Evolutionary conservation across 2,888 invertebrate species (phyloP).

Genomic region (Drosophila algonquin): DNA sequence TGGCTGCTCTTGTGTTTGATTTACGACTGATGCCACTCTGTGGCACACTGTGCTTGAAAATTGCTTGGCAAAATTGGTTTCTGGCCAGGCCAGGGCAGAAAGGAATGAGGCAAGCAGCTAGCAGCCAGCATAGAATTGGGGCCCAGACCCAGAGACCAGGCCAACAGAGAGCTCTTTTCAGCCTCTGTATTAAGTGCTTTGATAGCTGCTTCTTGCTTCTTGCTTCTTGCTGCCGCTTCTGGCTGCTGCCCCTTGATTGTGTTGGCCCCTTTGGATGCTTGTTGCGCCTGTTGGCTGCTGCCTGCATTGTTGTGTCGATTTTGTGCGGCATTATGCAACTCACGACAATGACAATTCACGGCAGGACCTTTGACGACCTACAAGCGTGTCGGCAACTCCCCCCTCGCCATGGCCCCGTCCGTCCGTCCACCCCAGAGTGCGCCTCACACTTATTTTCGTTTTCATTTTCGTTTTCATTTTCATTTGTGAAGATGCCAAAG

Average conservation of each 20-base stretch:
- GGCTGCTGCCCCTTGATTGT: constrained; percentile 38
- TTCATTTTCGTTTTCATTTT: constrained; percentile 25
- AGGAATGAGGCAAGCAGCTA: constrained; percentile 42
- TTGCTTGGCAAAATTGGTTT: constrained; percentile 67
- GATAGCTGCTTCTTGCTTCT: constrained; percentile 21
- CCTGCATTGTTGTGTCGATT: constrained; percentile 66
- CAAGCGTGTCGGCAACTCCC: constrained; percentile 71
- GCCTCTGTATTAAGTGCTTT: constrained; percentile 17
- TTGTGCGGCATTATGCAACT: constrained; percentile 79
- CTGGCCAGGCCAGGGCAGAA: background rate
- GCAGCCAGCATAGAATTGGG: constrained; percentile 59
- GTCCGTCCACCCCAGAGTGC: constrained; percentile 34
- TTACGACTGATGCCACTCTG: constrained; percentile 69
- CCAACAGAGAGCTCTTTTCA: constrained; percentile 35
- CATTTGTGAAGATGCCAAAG: constrained; percentile 31
- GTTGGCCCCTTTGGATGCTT: constrained; percentile 32
- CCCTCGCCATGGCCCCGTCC: background rate
- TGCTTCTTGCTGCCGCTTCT: constrained; percentile 10
- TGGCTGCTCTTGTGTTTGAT: constrained; percentile 70
- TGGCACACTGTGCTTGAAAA: constrained; percentile 50
- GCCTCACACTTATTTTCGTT: constrained; percentile 63
- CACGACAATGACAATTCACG: constrained; percentile 80
- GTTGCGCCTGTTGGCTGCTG: background rate
- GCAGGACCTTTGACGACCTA: constrained; percentile 79
- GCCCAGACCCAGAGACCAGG: constrained; percentile 37